phyloP scores from a whole-genome alignment of 2,113 vertebrate species.

The Osmerus mordax region DNA sequence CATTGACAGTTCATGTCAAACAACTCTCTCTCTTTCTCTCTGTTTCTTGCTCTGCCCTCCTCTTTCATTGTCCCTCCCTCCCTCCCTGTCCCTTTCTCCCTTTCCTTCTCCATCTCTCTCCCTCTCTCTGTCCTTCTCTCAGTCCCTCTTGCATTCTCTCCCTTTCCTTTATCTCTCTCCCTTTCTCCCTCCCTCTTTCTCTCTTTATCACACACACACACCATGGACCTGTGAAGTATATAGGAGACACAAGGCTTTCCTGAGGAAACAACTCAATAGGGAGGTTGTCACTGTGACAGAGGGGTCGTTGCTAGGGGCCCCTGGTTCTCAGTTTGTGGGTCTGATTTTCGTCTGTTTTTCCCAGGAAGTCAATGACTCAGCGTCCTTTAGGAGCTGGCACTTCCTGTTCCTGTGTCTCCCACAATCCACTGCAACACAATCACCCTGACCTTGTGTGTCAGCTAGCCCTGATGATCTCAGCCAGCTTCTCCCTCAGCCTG shows the following conservation, averaged over 20 bases:
- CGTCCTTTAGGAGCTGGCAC: neutral
- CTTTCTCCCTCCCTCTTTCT: neutral
- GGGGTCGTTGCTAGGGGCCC: conserved; percentile 35
- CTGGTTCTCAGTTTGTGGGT: conserved; percentile 8
- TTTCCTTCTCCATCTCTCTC: neutral
- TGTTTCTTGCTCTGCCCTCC: neutral
- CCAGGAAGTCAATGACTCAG: conserved; percentile 45
- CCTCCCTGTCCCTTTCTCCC: neutral
- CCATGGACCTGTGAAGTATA: conserved; percentile 27
- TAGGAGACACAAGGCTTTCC: conserved; percentile 53
- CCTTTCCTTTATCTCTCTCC: neutral
- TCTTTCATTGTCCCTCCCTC: neutral
- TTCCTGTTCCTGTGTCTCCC: too few relatives aligned
- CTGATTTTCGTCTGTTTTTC: conserved; percentile 25
- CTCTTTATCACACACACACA: conserved; percentile 15
- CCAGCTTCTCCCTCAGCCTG: too few relatives aligned
- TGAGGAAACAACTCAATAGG: conserved; percentile 58
- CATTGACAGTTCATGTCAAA: too few relatives aligned
- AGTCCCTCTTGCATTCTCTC: too few relatives aligned
- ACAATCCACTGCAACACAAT: too few relatives aligned
- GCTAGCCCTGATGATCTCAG: too few relatives aligned
- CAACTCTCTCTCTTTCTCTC: neutral
- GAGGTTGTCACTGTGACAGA: conserved; percentile 40
- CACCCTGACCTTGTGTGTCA: too few relatives aligned
- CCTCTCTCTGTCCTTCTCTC: neutral